Conservation (phyloP, 1,140 invertebrate species). For the Heliconius nattereri region DNA sequence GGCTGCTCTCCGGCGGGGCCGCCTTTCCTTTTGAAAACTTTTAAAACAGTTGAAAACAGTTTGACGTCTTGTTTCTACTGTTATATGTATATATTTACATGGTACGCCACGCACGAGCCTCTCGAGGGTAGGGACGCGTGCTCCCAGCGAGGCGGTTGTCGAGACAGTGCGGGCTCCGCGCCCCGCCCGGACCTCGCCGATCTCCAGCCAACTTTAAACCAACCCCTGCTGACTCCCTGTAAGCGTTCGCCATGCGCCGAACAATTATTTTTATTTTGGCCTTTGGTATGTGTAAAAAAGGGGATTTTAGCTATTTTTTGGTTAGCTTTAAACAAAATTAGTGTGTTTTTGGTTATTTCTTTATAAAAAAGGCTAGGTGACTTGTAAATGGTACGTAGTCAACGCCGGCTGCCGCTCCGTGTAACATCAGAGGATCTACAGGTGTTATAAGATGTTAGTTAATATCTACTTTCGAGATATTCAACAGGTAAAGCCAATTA, state of each 20-base stretch:
- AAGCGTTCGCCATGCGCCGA: slow-evolving; percentile 39
- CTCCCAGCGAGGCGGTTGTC: slow-evolving; percentile 45
- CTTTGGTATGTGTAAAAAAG: background rate
- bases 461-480: no score
- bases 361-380: no score
- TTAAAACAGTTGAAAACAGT: slow-evolving; percentile 64
- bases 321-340: background rate
- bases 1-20: slow-evolving; percentile 48
- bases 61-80: slow-evolving; percentile 56
- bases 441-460: no score
- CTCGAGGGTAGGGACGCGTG: slow-evolving; percentile 45
- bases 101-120: slow-evolving; percentile 49
- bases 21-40: slow-evolving; percentile 60
- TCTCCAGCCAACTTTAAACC: slow-evolving; percentile 19
- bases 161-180: slow-evolving; percentile 58
- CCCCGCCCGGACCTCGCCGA: slow-evolving; percentile 44
- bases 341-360: background rate
- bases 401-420: no score
- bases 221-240: slow-evolving; percentile 45
- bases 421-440: no score
- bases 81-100: slow-evolving; percentile 39
- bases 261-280: slow-evolving; percentile 41
- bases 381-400: no score
- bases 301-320: background rate
- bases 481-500: no score